Conservation (phyloP, 2,888 invertebrate genomes). For the Subacronicta megacephala region DNA sequence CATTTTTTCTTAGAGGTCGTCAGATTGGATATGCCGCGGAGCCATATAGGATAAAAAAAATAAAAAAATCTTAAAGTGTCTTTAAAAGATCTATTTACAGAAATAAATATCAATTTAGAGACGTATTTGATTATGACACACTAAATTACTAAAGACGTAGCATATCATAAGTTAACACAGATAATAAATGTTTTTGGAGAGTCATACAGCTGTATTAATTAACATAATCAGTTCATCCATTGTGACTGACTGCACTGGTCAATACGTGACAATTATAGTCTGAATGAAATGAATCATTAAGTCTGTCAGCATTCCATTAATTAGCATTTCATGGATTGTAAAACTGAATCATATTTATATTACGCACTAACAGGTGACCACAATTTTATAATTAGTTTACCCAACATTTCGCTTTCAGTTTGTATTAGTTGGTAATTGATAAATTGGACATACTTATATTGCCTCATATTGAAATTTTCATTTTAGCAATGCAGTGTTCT, state of each 20-base stretch:
- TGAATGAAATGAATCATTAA: conserved; percentile 71
- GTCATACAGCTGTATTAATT: conserved; percentile 31
- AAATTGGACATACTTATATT: conserved; percentile 34
- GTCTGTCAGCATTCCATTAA: conserved; percentile 72
- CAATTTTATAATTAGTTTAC: conserved; percentile 52
- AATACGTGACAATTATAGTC: conserved; percentile 69
- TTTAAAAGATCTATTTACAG: too few species aligned
- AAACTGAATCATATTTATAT: conserved; percentile 51
- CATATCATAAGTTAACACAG: too few species aligned
- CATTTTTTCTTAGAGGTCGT: too few species aligned
- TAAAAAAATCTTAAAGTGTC: too few species aligned
- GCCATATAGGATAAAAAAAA: too few species aligned
- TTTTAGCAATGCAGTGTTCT: too few species aligned
- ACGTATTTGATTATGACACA: too few species aligned
- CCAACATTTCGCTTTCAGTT: conserved; percentile 40
- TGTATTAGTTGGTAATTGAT: conserved; percentile 39
- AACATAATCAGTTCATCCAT: conserved; percentile 39
- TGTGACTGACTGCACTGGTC: conserved; percentile 56
- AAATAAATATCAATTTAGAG: too few species aligned
- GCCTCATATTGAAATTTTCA: conserved; percentile 20
- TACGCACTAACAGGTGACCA: conserved; percentile 36
- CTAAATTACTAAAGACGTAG: too few species aligned
- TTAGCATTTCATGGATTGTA: conserved; percentile 65
- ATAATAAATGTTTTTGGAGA: conserved; percentile 7
- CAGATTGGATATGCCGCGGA: too few species aligned